Conservation (phyloP, 2,888 invertebrate genomes). For the Patella pellucida region DNA sequence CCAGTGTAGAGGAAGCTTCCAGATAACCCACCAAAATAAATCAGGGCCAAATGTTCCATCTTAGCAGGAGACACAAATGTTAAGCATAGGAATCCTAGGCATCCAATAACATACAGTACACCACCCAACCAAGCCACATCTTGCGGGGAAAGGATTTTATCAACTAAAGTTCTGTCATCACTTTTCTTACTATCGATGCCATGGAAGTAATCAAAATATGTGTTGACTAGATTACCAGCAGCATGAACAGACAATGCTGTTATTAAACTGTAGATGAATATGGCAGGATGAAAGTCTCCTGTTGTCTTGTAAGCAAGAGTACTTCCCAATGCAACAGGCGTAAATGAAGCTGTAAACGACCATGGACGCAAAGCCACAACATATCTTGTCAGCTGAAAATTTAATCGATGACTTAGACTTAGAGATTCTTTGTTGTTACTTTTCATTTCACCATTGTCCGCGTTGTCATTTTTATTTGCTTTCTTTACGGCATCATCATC, state of each 20-base stretch:
- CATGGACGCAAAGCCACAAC: constrained; percentile 88
- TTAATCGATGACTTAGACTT: not conserved
- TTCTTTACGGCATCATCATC: too few species aligned
- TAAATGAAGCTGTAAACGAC: constrained; percentile 91
- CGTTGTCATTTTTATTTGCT: too few species aligned
- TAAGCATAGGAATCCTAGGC: constrained; percentile 84
- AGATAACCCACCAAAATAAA: constrained; percentile 94
- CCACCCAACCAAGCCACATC: constrained; percentile 91
- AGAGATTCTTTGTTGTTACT: not conserved
- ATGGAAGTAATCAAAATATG: constrained; percentile 94
- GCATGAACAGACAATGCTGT: constrained; percentile 94
- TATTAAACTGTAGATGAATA: constrained; percentile 83
- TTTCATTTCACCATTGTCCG: too few species aligned
- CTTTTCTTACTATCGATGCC: constrained; percentile 90
- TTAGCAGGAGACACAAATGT: constrained; percentile 87
- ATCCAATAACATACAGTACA: constrained; percentile 88
- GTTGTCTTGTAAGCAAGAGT: constrained; percentile 86
- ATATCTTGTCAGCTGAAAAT: constrained; percentile 39
- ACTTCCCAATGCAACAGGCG: constrained; percentile 91
- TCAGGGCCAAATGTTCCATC: constrained; percentile 93
- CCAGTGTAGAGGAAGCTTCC: constrained; percentile 97
- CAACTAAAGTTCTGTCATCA: constrained; percentile 94
- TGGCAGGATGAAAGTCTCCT: constrained; percentile 80
- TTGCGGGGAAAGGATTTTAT: constrained; percentile 86
- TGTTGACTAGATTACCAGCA: constrained; percentile 96